Conservation (phyloP, 2,113 vertebrate genomes). For the Ornithorhynchus anatinus region DNA sequence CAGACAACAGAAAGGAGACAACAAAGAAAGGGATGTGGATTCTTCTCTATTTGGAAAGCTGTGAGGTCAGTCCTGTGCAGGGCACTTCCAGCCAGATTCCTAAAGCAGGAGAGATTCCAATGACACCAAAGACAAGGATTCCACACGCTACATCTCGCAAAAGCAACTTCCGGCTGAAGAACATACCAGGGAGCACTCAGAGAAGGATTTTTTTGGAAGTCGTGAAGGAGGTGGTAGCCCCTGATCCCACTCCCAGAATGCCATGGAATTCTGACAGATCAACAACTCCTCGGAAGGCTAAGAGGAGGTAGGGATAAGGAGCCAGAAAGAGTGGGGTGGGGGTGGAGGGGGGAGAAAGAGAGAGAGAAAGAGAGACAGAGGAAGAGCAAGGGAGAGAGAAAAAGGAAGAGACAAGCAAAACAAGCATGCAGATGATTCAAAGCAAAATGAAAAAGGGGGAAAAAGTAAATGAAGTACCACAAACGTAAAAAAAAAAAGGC, state of each 20-base stretch:
- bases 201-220: slow-evolving; percentile 94
- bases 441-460: slow-evolving; percentile 21
- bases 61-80: too few relatives aligned
- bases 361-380: slow-evolving; percentile 17
- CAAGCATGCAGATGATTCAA: slow-evolving; percentile 75
- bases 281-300: slow-evolving; percentile 83
- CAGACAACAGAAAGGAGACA: too few relatives aligned
- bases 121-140: neutral
- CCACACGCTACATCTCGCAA: slow-evolving; percentile 36
- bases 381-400: slow-evolving; percentile 33
- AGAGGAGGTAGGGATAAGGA: slow-evolving; percentile 63
- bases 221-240: slow-evolving; percentile 81
- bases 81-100: too few relatives aligned
- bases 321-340: slow-evolving; percentile 50
- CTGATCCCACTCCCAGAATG: slow-evolving; percentile 95
- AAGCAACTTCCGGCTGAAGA: too few relatives aligned
- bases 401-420: slow-evolving; percentile 68
- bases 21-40: too few relatives aligned
- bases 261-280: slow-evolving; percentile 89
- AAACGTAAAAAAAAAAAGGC: slow-evolving; percentile 33
- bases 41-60: too few relatives aligned
- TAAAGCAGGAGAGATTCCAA: neutral
- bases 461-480: slow-evolving; percentile 21
- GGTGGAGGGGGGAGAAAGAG: too few relatives aligned
- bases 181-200: slow-evolving; percentile 94